Base-by-base conservation (phyloP, 2,113 vertebrate species). In the Picathartes gymnocephalus region DNA sequence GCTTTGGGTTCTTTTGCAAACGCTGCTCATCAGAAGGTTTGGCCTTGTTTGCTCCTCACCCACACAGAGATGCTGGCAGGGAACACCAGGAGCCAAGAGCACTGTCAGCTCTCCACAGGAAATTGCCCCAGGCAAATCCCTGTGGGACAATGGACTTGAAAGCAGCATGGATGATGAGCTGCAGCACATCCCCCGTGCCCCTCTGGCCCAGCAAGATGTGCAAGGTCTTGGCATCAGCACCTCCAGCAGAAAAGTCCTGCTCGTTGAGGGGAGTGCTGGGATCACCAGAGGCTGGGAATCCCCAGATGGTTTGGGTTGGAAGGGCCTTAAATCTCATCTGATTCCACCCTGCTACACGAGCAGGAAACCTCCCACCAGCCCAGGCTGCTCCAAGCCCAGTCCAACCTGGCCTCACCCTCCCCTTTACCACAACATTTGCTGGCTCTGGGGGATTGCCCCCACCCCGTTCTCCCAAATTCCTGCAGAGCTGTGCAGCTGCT, bases 151-250 rank as follows among this genome's bases (percentile, higher is more conserved):
- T 22, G 14, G 40, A 64, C 39, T 13, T 15, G 35, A 65, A 86
- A 80, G 65, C 62, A 65, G 10, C 0, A 1, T 5, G 37, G 22
- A 1, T 25, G 7, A 90, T 8, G 22, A 53, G 40, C 74, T 31
- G 23, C 40, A 72, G 40, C 8, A 3, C 3, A 0, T 7, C 24
- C 37, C 60, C 22, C 1, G 1, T 0, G 4, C 44, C 25, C 28
- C 58, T 42, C 57, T 14, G 10, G 31, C 21, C 72, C 5, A 11
- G 84, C 81, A 28, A 5, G 57, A 33, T 17, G 7, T 2, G 3
- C 28, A 39, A n/a, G 58, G 28, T 15, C 62, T 54, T 11, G 73
- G 81, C 73, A 78, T 4, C 58, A n/a, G 10, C 53, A 15, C n/a
- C 71, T 23, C 25, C n/a, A 47, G 60, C 39, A 76, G 69, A 42